Percentiles rank a stretch among this genome's conserved stretches.
phyloP scores from a whole-genome alignment of 2,113 vertebrate genomes.

The Promerops cafer region DNA sequence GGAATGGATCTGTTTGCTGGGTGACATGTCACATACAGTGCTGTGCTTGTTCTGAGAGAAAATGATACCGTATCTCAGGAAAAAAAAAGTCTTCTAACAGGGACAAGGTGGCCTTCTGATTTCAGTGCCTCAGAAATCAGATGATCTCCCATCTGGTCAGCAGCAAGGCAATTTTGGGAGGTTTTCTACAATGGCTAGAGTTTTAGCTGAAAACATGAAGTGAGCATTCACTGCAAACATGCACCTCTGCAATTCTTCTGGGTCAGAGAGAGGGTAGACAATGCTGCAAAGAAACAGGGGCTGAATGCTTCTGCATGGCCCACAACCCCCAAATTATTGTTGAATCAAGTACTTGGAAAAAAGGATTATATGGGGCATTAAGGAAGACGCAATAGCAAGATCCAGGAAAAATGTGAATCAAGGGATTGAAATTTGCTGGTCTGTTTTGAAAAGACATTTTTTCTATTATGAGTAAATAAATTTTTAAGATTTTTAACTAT shows the following conservation, averaged over 20 bases:
- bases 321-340: neutral
- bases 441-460: neutral
- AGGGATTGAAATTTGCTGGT: neutral
- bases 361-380: neutral
- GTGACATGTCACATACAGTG: neutral
- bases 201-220: neutral
- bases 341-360: neutral
- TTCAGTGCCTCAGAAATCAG: neutral
- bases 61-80: neutral
- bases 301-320: neutral
- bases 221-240: neutral
- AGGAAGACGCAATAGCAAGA: neutral
- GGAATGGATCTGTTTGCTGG: neutral
- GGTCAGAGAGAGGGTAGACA: neutral
- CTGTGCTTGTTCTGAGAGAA: neutral
- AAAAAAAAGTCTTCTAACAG: neutral
- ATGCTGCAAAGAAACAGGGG: neutral
- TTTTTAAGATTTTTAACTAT: neutral
- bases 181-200: neutral
- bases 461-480: neutral
- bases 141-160: neutral
- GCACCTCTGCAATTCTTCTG: neutral
- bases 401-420: neutral
- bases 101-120: neutral
- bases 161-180: neutral